phyloP scores from a whole-genome alignment of 2,113 vertebrate species.

The Myiagra hebetior region DNA sequence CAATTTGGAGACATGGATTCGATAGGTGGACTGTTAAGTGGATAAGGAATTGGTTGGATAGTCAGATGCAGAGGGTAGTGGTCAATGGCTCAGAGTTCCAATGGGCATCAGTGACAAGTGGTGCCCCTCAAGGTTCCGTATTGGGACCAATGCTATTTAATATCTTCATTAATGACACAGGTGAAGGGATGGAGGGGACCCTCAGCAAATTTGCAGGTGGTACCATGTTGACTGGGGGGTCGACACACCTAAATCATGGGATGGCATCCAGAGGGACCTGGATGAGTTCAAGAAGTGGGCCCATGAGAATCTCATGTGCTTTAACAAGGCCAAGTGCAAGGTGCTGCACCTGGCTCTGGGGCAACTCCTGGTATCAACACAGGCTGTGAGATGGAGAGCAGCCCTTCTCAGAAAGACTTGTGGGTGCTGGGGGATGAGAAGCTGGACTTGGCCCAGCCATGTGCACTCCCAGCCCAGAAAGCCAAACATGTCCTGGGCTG shows the following conservation, averaged over 20 bases:
- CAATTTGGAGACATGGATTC: background rate
- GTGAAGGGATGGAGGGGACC: background rate
- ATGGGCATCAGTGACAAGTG: background rate
- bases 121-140: background rate
- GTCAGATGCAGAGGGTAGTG: background rate
- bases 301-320: background rate
- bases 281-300: background rate
- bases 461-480: background rate
- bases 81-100: background rate
- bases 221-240: background rate
- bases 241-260: background rate
- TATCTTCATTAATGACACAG: background rate
- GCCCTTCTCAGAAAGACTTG: accelerated
- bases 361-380: accelerated
- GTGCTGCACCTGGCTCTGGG: background rate
- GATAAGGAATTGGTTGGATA: background rate
- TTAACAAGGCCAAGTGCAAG: background rate
- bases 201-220: background rate
- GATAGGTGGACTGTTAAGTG: background rate
- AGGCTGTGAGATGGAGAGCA: background rate
- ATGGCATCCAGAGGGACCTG: background rate
- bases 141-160: background rate
- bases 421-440: accelerated
- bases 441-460: background rate
- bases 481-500: background rate